Evolutionary conservation across 1,140 invertebrate species (phyloP), one percentile per base, ranked within the genome.

Genomic region (Drosophila pectinifera): DNA sequence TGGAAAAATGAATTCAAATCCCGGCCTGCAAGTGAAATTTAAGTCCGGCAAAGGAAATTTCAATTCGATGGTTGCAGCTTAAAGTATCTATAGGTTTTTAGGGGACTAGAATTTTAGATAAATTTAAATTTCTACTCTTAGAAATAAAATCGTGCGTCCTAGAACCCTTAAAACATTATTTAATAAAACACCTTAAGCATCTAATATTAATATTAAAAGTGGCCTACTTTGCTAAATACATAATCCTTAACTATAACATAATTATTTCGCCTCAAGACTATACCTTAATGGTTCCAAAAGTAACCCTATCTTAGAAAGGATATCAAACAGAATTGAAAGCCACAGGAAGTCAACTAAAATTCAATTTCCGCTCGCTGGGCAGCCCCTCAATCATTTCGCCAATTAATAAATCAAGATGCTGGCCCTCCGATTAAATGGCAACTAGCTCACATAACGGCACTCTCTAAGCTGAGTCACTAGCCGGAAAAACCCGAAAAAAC

Each of bases 401-500:
- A 70, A 70, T 70, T 57, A 70, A 70, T 70, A 70, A 70, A 70
- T 70, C 64, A 70, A 56, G 68, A 57, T 70, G 45, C 24, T 45
- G 20, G 53, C 39, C n/a, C 51, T 26, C 42, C 68, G 68, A 70
- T 70, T 70, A 70, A 70, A 69, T 65, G 65, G 65, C 48, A 69
- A 70, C 68, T 70, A 70, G 68, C 57, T 57, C 36, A 28, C 64
- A 70, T 70, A 70, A 70, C 67, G 67, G 67, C 42, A 70, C 67
- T 70, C 59, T 68, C 64, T 51, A 65, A 68, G 26, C 64, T 65
- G 64, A 68, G 43, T 68, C 64, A 65, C 64, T 51, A 68, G 34
- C 55, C 55, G 26, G 56, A 63, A 58, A 53, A 61, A 5, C 16
- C n/a, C 20, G 0, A 31, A 16, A 22, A 62, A 53, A 18, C 22